These are phyloP conservation scores for Silurus meridionalis DNA, from an alignment of 2,113 vertebrate genomes.

Conservation along the genomic window DNA sequence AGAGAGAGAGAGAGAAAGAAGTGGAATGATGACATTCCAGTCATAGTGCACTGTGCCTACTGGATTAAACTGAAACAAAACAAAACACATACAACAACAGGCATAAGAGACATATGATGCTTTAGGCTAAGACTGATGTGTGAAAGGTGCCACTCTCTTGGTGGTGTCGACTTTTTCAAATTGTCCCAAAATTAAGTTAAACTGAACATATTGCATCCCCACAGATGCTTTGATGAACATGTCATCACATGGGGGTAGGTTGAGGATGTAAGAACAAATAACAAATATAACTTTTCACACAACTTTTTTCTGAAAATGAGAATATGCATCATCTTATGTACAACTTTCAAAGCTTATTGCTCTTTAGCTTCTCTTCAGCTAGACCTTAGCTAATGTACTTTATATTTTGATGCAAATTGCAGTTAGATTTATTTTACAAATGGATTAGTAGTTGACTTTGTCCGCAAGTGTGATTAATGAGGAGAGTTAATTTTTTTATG, in stretches of 20 bases:
- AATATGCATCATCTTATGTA: not conserved
- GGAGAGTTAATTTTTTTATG: not conserved
- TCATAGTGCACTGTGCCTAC: conserved; percentile 43
- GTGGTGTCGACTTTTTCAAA: not conserved
- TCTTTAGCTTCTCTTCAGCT: not conserved
- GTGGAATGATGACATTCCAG: conserved; percentile 53
- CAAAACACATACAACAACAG: not conserved
- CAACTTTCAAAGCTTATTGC: too few species aligned
- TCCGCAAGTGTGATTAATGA: not conserved
- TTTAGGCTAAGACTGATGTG: not conserved
- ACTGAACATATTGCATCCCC: not conserved
- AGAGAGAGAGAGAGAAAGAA: conserved; percentile 42
- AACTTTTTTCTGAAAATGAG: not conserved
- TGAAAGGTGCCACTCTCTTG: not conserved
- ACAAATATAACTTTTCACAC: not conserved
- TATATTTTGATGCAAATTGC: not conserved
- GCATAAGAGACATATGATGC: not conserved
- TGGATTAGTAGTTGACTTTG: not conserved
- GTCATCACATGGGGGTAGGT: not conserved
- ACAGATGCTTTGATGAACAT: not conserved
- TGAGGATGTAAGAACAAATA: not conserved
- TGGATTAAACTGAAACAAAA: conserved; percentile 11
- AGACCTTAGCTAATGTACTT: not conserved
- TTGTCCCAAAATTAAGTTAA: not conserved
- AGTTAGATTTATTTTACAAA: not conserved